Conservation (phyloP, 37 sponge, comb jelly and placozoan genomes). For the Aphrocallistes beatrix region DNA sequence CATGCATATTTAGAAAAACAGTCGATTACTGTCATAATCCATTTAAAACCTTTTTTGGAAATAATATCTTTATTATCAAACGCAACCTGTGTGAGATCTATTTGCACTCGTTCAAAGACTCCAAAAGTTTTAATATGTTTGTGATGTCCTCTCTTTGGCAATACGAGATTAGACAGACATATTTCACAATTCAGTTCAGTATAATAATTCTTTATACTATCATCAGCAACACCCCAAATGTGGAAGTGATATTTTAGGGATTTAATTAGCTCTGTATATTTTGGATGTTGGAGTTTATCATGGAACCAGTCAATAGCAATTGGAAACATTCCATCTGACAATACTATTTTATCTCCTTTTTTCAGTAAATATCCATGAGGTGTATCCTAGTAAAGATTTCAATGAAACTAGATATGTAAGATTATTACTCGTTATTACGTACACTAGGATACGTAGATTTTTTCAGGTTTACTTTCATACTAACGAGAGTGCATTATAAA, state of each 20-base stretch:
- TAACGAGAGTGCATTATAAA: too few species aligned
- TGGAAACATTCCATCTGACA: neutral
- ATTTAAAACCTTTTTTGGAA: neutral
- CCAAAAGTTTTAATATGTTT: neutral
- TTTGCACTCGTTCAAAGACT: neutral
- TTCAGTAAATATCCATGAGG: neutral
- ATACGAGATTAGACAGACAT: neutral
- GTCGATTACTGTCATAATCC: neutral
- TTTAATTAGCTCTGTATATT: neutral
- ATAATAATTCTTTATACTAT: neutral
- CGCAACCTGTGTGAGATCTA: neutral
- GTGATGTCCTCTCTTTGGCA: neutral
- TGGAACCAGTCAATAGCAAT: neutral
- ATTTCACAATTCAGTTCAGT: conserved; percentile 1
- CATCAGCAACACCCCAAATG: neutral
- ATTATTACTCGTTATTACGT: too few species aligned
- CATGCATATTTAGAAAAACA: too few species aligned
- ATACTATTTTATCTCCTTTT: neutral
- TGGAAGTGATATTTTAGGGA: conserved; percentile 8
- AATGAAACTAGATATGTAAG: neutral
- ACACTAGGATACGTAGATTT: too few species aligned
- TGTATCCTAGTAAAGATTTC: neutral
- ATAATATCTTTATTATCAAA: neutral
- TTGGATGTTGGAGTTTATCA: neutral
- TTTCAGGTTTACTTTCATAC: too few species aligned